These are phyloP conservation scores for Umimayanthus kanabou DNA, from an alignment of 92 coral and sea anemone genomes.

Conservation along the genomic window DNA sequence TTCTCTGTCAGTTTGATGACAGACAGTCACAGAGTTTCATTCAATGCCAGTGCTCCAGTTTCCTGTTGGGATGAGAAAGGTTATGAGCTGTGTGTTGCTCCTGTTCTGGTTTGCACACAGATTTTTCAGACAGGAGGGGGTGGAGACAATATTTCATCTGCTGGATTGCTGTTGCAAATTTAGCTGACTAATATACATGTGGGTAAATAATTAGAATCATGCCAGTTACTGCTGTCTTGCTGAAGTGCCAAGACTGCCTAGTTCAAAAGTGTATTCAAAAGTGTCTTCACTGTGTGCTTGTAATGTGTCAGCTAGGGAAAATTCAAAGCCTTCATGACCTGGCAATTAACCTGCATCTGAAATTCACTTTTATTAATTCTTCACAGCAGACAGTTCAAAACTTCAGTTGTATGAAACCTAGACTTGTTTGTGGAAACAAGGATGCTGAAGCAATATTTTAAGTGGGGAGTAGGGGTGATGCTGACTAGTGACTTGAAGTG, in stretches of 20 bases:
- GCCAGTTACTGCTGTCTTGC: background rate
- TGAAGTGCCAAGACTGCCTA: background rate
- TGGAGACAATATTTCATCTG: conserved; percentile 92
- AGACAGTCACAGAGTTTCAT: conserved; percentile 74
- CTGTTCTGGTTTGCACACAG: conserved; percentile 90
- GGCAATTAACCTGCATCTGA: too few relatives aligned
- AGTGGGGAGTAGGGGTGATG: too few relatives aligned
- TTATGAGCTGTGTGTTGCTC: conserved; percentile 86
- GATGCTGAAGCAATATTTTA: too few relatives aligned
- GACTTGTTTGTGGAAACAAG: too few relatives aligned
- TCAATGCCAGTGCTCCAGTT: conserved; percentile 77
- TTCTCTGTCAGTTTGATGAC: conserved; percentile 75
- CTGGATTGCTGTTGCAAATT: conserved; percentile 76
- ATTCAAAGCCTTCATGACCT: too few relatives aligned
- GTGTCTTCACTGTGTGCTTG: too few relatives aligned
- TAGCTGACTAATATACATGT: background rate
- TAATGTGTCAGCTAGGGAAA: too few relatives aligned
- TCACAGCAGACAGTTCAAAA: too few relatives aligned
- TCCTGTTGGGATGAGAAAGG: conserved; percentile 90
- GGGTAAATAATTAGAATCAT: background rate
- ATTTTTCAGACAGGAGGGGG: conserved; percentile 93
- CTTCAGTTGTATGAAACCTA: too few relatives aligned
- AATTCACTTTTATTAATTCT: too few relatives aligned
- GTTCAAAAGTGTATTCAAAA: too few relatives aligned
- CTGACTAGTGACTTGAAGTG: too few relatives aligned